A percentile compares a stretch with the other conserved stretches of the same genome.
phyloP scores from a whole-genome alignment of 2,888 invertebrate genomes.

The Gastrophysa polygoni region DNA sequence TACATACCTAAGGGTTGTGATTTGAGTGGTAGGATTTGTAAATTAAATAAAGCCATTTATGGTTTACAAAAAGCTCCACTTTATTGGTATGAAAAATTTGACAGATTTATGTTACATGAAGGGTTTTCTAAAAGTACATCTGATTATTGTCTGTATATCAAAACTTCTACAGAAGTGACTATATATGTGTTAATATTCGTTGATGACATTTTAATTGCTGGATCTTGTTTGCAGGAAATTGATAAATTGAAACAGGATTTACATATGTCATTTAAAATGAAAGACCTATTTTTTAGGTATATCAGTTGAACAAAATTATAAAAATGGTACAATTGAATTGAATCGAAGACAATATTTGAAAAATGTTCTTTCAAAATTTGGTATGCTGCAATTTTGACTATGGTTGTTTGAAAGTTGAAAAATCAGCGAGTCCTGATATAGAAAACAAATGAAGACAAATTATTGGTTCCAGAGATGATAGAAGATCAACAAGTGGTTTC shows the following conservation, averaged over 20 bases:
- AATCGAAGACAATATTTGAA: neutral
- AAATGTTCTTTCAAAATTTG: slow-evolving; percentile 21
- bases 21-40: slow-evolving; percentile 17
- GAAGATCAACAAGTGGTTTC: slow-evolving; percentile 52
- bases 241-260: slow-evolving; percentile 22
- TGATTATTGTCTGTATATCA: slow-evolving; percentile 30
- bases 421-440: slow-evolving; percentile 9
- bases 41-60: slow-evolving; percentile 34
- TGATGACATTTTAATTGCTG: slow-evolving; percentile 33
- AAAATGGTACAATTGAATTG: neutral
- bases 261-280: slow-evolving; percentile 15
- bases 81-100: slow-evolving; percentile 31
- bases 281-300: no score
- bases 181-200: slow-evolving; percentile 20
- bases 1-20: slow-evolving; percentile 24
- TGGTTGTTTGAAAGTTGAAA: slow-evolving; percentile 11
- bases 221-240: slow-evolving; percentile 26
- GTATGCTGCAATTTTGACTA: slow-evolving; percentile 29
- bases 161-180: neutral
- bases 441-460: no score
- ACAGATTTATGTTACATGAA: slow-evolving; percentile 20
- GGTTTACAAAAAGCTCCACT: slow-evolving; percentile 29
- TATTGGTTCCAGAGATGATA: no score
- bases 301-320: neutral
- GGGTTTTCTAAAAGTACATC: slow-evolving; percentile 22